These are phyloP conservation scores for Bemisia tabaci DNA, from an alignment of 1,140 invertebrate species.

Conservation along the genomic window DNA sequence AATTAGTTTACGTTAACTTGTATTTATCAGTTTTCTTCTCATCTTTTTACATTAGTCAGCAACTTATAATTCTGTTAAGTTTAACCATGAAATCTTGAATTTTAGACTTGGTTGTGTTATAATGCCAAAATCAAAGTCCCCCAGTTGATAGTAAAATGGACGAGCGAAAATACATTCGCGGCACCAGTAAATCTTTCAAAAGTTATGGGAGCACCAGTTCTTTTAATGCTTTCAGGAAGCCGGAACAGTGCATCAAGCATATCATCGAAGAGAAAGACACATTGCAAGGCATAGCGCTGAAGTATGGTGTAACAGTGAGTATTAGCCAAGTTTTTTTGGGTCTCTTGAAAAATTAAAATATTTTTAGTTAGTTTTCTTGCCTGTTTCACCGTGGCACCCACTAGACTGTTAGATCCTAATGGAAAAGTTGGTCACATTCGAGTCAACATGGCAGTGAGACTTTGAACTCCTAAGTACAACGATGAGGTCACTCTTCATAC, in stretches of 20 bases:
- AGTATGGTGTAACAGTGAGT: constrained; percentile 82
- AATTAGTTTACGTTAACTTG: too few relatives aligned
- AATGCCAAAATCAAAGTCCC: neutral
- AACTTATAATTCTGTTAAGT: too few relatives aligned
- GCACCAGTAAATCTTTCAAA: constrained; percentile 63
- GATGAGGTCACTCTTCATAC: too few relatives aligned
- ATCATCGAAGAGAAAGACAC: constrained; percentile 65
- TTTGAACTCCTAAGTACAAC: too few relatives aligned
- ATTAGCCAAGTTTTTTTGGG: too few relatives aligned
- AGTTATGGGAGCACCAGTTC: constrained; percentile 79
- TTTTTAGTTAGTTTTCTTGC: neutral
- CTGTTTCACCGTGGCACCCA: too few relatives aligned
- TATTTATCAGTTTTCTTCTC: too few relatives aligned
- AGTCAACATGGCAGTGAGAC: too few relatives aligned
- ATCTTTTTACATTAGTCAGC: too few relatives aligned
- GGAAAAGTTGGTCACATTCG: neutral
- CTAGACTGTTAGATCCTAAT: neutral
- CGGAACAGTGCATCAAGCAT: constrained; percentile 59
- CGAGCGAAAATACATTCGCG: constrained; percentile 68
- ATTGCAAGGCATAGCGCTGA: constrained; percentile 81
- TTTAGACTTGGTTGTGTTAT: too few relatives aligned
- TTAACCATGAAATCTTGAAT: too few relatives aligned
- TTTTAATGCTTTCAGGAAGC: constrained; percentile 39
- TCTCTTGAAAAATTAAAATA: neutral
- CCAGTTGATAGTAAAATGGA: constrained; percentile 12